phyloP scores from a whole-genome alignment of 2,797 vertebrate species.

The Brotula barbata region DNA sequence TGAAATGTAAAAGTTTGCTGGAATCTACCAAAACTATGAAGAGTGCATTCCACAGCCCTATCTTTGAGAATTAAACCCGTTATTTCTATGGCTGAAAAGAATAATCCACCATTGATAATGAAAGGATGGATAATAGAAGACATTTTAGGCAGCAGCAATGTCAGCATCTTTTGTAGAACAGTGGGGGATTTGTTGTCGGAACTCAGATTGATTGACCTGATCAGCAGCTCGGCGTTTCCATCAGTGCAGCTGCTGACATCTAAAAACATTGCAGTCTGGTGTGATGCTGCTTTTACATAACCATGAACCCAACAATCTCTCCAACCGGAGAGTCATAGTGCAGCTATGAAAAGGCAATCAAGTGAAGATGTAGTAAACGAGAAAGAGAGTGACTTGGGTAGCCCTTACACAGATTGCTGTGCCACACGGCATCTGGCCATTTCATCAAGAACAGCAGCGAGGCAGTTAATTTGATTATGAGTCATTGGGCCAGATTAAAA shows the following conservation, averaged over 20 bases:
- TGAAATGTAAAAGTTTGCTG: too few relatives aligned
- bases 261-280: slow-evolving; percentile 17
- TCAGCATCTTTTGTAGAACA: background rate
- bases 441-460: slow-evolving; percentile 26
- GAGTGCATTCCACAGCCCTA: too few relatives aligned
- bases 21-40: too few relatives aligned
- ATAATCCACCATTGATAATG: background rate
- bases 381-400: background rate
- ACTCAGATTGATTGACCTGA: slow-evolving; percentile 26
- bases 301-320: slow-evolving; percentile 23
- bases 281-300: slow-evolving; percentile 29
- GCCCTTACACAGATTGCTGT: slow-evolving; percentile 4
- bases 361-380: background rate
- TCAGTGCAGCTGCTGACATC: slow-evolving; percentile 36
- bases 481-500: slow-evolving; percentile 77
- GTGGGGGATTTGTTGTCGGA: slow-evolving; percentile 17
- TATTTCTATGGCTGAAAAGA: background rate
- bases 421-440: slow-evolving; percentile 10
- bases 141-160: background rate
- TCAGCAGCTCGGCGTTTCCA: slow-evolving; percentile 16
- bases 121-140: background rate
- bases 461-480: slow-evolving; percentile 74
- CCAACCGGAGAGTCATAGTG: slow-evolving; percentile 22
- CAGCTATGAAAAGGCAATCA: slow-evolving; percentile 10
- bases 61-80: background rate